Percentiles rank a stretch among this genome's conserved stretches.
Conservation (phyloP, 2,113 vertebrate species). For the Lonchura striata region DNA sequence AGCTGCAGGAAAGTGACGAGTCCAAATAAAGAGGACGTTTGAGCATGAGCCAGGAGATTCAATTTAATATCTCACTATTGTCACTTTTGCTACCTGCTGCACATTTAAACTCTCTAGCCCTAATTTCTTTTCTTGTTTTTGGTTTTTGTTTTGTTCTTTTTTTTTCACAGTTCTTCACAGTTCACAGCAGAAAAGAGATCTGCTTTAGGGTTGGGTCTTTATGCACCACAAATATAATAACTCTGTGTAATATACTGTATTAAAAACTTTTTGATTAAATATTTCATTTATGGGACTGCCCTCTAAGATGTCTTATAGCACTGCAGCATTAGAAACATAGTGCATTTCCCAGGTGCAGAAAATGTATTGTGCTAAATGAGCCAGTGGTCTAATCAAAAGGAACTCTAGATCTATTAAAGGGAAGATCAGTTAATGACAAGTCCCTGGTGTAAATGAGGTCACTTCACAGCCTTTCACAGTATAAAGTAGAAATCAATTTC, state of each 20-base stretch:
- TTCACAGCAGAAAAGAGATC: background rate
- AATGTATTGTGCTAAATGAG: background rate
- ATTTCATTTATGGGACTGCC: background rate
- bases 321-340: background rate
- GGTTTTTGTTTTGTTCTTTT: background rate
- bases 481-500: background rate
- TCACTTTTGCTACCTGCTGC: background rate
- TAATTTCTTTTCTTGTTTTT: background rate
- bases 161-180: background rate
- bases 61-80: background rate
- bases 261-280: background rate
- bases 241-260: background rate
- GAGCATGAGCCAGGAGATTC: background rate
- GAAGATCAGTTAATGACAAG: background rate
- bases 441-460: background rate
- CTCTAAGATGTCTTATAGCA: background rate
- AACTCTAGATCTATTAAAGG: background rate
- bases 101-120: background rate
- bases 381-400: background rate
- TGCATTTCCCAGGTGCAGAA: background rate
- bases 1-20: background rate
- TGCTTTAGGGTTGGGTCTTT: background rate
- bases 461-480: background rate
- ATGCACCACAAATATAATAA: background rate
- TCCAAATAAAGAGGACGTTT: background rate